Conservation (phyloP, 1,140 invertebrate species). For the Heliconius himera region DNA sequence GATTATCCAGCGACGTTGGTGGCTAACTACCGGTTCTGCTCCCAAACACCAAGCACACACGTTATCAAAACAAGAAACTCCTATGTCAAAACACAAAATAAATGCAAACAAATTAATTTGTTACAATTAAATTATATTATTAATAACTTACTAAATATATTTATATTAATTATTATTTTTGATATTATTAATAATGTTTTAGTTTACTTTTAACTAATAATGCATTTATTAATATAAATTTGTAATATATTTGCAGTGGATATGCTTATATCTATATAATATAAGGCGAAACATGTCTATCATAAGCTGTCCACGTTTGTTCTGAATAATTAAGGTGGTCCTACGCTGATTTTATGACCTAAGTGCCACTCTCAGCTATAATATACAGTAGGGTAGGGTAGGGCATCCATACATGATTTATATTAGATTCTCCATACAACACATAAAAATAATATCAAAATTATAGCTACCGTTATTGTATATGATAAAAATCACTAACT, state of each 20-base stretch:
- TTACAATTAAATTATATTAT: not conserved
- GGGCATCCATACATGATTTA: not conserved
- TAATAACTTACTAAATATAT: too few species aligned
- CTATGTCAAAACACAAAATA: constrained; percentile 59
- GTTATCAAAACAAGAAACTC: constrained; percentile 60
- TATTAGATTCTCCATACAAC: not conserved
- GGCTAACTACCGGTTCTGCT: constrained; percentile 72
- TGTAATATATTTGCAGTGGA: too few species aligned
- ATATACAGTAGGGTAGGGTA: not conserved
- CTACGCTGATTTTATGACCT: constrained; percentile 1
- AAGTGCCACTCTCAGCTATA: not conserved
- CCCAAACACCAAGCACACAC: constrained; percentile 40
- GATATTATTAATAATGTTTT: too few species aligned
- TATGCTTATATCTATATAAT: not conserved
- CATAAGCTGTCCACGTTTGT: constrained; percentile 71
- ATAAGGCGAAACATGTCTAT: constrained; percentile 58
- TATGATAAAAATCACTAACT: not conserved
- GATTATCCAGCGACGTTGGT: constrained; percentile 57
- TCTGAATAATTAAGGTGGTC: constrained; percentile 64
- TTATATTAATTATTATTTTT: too few species aligned
- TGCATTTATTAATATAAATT: too few species aligned
- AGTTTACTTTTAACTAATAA: too few species aligned
- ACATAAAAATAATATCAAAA: not conserved
- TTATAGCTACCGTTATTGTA: not conserved
- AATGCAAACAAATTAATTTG: constrained; percentile 57